Conservation (phyloP, 1,140 invertebrate genomes). For the Drosophila pseudoobscura region DNA sequence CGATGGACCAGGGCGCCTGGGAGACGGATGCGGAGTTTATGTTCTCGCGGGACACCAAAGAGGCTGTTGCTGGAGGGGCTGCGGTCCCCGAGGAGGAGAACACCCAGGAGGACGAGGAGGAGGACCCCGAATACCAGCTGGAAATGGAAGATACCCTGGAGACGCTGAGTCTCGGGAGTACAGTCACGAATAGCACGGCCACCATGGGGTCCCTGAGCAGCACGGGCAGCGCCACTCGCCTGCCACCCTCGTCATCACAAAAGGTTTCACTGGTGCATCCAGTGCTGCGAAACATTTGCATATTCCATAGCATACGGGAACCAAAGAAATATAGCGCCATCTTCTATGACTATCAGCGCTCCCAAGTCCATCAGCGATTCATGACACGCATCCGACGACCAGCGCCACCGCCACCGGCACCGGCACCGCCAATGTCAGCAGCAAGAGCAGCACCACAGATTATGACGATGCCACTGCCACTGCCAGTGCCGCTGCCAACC, state of each 20-base stretch:
- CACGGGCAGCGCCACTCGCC: conserved; percentile 28
- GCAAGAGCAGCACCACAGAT: not conserved
- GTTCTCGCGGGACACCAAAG: conserved; percentile 52
- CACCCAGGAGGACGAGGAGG: not conserved
- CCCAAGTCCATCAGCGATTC: conserved; percentile 57
- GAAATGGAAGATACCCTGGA: conserved; percentile 15
- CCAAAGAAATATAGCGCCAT: conserved; percentile 71
- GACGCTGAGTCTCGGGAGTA: conserved; percentile 69
- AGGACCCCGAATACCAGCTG: not conserved
- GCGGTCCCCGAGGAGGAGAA: conserved; percentile 1
- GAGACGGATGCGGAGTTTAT: conserved; percentile 81
- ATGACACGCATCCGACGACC: conserved; percentile 60
- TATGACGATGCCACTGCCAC: not conserved
- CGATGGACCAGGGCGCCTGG: conserved; percentile 79
- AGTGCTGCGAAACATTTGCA: conserved; percentile 69
- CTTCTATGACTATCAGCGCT: conserved; percentile 74
- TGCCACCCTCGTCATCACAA: not conserved
- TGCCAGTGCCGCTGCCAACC: not conserved
- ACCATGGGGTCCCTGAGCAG: conserved; percentile 70
- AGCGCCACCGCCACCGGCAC: conserved; percentile 28
- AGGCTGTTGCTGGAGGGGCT: conserved; percentile 1
- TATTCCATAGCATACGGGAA: conserved; percentile 69
- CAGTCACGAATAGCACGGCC: conserved; percentile 73
- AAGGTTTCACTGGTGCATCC: conserved; percentile 46
- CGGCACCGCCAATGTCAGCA: no score